Base-by-base conservation (phyloP, 2,888 invertebrate genomes). In the Saturnia pavonia region DNA sequence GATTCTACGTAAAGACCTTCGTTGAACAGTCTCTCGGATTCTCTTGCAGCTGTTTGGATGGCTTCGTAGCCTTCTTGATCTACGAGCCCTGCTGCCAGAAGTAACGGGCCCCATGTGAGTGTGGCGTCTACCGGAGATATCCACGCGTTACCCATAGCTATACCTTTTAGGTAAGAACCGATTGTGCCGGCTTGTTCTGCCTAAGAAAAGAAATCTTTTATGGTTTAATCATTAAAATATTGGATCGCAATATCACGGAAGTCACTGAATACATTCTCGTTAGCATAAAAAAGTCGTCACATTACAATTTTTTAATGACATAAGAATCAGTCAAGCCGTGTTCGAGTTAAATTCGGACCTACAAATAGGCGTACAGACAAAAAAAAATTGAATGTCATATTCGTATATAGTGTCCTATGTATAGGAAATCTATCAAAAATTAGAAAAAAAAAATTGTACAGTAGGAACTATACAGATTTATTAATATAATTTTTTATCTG, bases 71-170 rank as follows among this genome's bases (percentile, higher is more conserved):
- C 97, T 69, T 86, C 85, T 67, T 95, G 91, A 85, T 97, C 97
- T 19, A 97, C 95, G 73, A 97, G 92, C 8, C 96, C 96, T 87
- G 96, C 95, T 22, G 96, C 95, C 42, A 97, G 94, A 12, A 98
- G 94, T 79, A 96, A 96, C 0, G 97, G 97, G 0, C 96, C 97
- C 98, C 98, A 98, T 0, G 97, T 96, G 48, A 97, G 88, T 0
- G 97, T 97, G 0, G 97, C 96, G 83, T 98, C 98, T 69, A 98
- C 95, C 0, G 98, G 98, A 1, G 97, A 97, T 74, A 98, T 97
- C 98, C 98, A 98, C 0, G 98, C 96, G 87, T 98, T 98, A 1
- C 98, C 98, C 86, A 98, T 94, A 0, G 96, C 97, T 34, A 98
- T 95, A 0, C 98, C 98, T 79, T 94, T 94, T 69, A 99, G 94